Evolutionary conservation across 1,140 invertebrate species (phyloP).

Genomic region (Geopemphigus sp.): DNA sequence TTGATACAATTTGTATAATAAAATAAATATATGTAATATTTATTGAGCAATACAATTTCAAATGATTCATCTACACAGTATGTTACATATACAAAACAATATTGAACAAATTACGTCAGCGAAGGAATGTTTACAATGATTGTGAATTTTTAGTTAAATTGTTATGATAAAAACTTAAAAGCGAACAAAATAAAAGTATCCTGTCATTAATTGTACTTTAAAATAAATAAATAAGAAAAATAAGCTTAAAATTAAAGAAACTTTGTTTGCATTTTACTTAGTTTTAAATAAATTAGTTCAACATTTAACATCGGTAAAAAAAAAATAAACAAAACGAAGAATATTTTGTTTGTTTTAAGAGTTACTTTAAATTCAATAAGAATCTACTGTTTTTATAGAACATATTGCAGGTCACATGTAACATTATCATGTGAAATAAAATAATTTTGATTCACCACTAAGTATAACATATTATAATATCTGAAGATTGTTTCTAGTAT

Average conservation of each 20-base stretch:
- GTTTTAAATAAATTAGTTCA: conserved; percentile 16
- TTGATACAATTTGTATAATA: conserved; percentile 15
- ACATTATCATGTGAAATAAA: background rate
- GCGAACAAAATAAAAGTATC: background rate
- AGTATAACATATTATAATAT: background rate
- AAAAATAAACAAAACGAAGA: background rate
- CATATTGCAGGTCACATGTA: background rate
- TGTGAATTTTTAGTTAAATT: background rate
- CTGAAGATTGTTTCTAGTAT: background rate
- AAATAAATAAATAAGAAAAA: background rate
- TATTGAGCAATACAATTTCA: conserved; percentile 33
- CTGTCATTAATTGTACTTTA: background rate
- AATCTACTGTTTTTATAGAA: background rate
- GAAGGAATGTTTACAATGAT: conserved; percentile 17
- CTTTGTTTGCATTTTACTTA: background rate
- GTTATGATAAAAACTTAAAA: background rate
- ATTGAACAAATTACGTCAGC: background rate
- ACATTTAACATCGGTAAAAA: background rate
- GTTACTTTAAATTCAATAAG: conserved; percentile 17
- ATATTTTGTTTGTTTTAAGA: background rate
- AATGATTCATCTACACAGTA: conserved; percentile 24
- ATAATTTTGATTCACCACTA: background rate
- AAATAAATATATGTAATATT: conserved; percentile 25
- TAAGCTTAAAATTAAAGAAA: conserved; percentile 10
- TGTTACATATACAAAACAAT: background rate